These are phyloP conservation scores for Dallia pectoralis DNA, from an alignment of 2,797 vertebrate species.

Conservation along the genomic window DNA sequence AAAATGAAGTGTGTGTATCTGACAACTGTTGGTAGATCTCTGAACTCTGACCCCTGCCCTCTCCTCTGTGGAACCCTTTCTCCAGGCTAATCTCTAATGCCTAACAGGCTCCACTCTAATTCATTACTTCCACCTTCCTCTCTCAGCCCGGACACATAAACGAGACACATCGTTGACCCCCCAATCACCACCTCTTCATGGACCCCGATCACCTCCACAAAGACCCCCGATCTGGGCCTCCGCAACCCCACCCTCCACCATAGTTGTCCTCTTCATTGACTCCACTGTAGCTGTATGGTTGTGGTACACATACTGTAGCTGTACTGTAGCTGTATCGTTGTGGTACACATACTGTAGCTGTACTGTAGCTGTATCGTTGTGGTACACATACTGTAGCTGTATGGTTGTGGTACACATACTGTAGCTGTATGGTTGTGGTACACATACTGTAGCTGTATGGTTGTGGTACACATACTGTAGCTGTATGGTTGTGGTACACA, in stretches of 20 bases:
- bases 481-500: too few relatives aligned
- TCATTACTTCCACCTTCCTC: conserved; percentile 68
- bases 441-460: too few relatives aligned
- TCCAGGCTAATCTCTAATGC: conserved; percentile 75
- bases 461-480: too few relatives aligned
- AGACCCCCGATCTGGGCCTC: not conserved
- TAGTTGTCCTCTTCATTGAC: not conserved
- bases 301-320: too few relatives aligned
- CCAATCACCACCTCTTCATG: not conserved
- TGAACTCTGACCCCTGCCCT: conserved; percentile 65
- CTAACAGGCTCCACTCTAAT: conserved; percentile 70
- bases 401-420: too few relatives aligned
- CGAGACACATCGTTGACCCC: conserved; percentile 40
- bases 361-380: too few relatives aligned
- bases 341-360: too few relatives aligned
- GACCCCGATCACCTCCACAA: not conserved
- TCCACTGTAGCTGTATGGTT: too few relatives aligned
- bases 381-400: too few relatives aligned
- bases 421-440: too few relatives aligned
- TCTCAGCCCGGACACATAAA: conserved; percentile 61
- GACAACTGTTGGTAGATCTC: conserved; percentile 68
- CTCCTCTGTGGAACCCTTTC: conserved; percentile 62
- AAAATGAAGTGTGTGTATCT: conserved; percentile 55
- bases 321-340: too few relatives aligned
- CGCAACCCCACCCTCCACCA: not conserved